phyloP scores from a whole-genome alignment of 2,888 invertebrate genomes.

The Latrodectus hesperus region DNA sequence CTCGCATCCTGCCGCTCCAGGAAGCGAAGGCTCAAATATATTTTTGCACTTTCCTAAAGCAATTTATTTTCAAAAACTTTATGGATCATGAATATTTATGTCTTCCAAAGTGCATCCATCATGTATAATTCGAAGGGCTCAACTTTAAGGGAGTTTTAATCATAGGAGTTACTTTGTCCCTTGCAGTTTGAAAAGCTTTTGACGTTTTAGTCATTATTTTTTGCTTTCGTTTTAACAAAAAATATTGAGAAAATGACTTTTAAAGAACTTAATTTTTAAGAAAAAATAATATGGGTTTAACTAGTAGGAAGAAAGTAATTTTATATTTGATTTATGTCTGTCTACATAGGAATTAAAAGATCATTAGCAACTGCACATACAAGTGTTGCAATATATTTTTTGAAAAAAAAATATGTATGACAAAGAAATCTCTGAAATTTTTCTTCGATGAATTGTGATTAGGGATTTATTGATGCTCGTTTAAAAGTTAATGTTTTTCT shows the following conservation, averaged over 20 bases:
- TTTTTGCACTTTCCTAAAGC: constrained; percentile 32
- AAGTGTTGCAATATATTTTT: too few relatives aligned
- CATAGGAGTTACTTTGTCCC: constrained; percentile 11
- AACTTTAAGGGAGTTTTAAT: constrained; percentile 37
- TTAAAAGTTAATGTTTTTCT: too few relatives aligned
- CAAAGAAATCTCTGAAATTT: too few relatives aligned
- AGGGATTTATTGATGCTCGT: too few relatives aligned
- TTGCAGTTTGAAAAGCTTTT: background rate
- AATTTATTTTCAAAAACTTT: constrained; percentile 50
- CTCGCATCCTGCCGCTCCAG: constrained; percentile 36
- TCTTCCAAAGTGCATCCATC: constrained; percentile 52
- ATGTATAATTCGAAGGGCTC: constrained; percentile 33
- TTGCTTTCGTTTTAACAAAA: background rate
- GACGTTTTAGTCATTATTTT: background rate
- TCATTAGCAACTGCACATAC: too few relatives aligned
- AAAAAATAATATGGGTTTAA: background rate
- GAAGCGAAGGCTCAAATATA: constrained; percentile 17
- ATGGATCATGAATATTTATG: constrained; percentile 62
- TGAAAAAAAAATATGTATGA: too few relatives aligned
- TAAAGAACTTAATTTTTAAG: background rate
- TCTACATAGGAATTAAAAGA: too few relatives aligned
- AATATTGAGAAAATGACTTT: background rate
- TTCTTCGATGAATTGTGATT: too few relatives aligned
- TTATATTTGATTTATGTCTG: too few relatives aligned
- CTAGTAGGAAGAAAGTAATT: too few relatives aligned